phyloP scores from a whole-genome alignment of 2,113 vertebrate genomes.

The Corythaixoides concolor region DNA sequence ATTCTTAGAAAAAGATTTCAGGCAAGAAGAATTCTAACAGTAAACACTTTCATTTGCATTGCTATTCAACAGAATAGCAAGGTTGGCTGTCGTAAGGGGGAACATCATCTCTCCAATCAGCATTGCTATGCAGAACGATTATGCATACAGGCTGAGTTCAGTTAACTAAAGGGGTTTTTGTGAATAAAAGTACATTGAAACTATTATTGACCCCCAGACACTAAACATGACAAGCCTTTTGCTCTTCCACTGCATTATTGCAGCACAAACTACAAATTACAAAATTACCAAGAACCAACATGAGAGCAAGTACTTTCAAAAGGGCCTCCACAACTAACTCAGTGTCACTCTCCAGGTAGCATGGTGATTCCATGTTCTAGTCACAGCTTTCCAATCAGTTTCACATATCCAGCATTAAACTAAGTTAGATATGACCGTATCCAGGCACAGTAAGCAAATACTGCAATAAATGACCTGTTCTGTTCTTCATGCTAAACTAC shows the following conservation, averaged over 20 bases:
- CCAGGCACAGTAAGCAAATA: background rate
- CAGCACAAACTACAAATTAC: background rate
- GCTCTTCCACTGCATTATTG: background rate
- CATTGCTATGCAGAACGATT: background rate
- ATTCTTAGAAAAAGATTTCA: background rate
- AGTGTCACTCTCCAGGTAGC: background rate
- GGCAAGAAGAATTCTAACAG: background rate
- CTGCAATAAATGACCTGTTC: background rate
- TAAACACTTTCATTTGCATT: background rate
- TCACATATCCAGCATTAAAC: background rate
- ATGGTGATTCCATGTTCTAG: background rate
- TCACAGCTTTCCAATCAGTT: background rate
- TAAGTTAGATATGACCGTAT: background rate
- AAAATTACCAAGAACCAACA: background rate
- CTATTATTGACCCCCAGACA: background rate
- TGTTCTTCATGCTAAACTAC: background rate
- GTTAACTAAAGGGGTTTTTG: background rate
- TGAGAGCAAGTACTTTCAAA: background rate
- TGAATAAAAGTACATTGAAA: background rate
- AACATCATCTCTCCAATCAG: background rate
- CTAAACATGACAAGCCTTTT: background rate
- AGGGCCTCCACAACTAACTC: background rate
- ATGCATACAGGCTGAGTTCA: background rate
- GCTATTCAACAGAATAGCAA: background rate
- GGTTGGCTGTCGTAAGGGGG: background rate